A percentile compares a stretch with the other conserved stretches of the same genome.
These are phyloP conservation scores for Masticophis lateralis DNA, from an alignment of 2,797 vertebrate genomes.

Conservation along the genomic window DNA sequence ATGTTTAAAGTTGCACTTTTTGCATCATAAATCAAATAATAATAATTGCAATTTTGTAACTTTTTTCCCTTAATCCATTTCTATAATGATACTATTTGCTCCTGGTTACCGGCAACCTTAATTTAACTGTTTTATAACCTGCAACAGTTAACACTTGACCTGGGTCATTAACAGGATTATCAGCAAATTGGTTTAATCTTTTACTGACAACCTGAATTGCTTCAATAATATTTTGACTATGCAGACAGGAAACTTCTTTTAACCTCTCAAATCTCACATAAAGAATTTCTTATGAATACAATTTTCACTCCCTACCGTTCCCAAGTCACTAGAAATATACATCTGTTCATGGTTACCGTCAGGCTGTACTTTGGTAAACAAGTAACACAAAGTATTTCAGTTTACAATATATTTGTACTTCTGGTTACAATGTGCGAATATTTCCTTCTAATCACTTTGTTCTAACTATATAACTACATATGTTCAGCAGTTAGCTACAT, in stretches of 20 bases:
- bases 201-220: constrained; percentile 82
- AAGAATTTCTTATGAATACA: constrained; percentile 71
- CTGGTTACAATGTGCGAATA: constrained; percentile 26
- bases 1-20: constrained; percentile 45
- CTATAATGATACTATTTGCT: constrained; percentile 70
- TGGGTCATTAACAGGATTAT: constrained; percentile 84
- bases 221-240: constrained; percentile 81
- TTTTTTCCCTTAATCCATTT: constrained; percentile 44
- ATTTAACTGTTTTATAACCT: constrained; percentile 79
- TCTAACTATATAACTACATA: constrained; percentile 40
- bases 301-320: constrained; percentile 33
- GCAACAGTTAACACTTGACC: constrained; percentile 84
- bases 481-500: constrained; percentile 30
- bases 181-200: constrained; percentile 84
- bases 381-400: constrained; percentile 48
- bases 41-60: constrained; percentile 69
- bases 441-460: constrained; percentile 44
- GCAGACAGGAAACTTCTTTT: constrained; percentile 73
- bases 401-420: neutral
- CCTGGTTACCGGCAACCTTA: constrained; percentile 74
- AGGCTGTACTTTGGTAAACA: constrained; percentile 49
- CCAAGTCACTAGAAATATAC: constrained; percentile 56
- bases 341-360: constrained; percentile 58
- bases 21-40: constrained; percentile 56
- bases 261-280: constrained; percentile 72